Evolutionary conservation across 2,113 vertebrate species (phyloP).

Genomic region (Stegostoma tigrinum): DNA sequence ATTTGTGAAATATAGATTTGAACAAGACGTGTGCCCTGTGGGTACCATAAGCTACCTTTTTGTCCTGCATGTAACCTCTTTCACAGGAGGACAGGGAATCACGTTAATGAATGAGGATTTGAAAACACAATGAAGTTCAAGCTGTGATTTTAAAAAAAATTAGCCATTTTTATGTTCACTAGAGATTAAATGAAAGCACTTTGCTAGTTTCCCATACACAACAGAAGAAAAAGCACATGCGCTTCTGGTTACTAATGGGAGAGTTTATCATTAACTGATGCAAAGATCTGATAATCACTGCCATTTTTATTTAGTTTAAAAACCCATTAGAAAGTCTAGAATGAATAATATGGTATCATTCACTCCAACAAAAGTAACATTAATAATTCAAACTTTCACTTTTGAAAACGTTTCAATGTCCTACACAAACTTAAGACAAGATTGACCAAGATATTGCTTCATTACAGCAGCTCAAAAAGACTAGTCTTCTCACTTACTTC

Average conservation of each 20-base stretch:
- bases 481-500: not conserved
- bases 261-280: not conserved
- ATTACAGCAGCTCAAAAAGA: no score
- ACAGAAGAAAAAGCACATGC: not conserved
- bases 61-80: not conserved
- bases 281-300: not conserved
- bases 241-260: not conserved
- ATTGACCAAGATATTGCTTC: not conserved
- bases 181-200: conserved; percentile 23
- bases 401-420: no score
- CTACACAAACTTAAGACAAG: not conserved
- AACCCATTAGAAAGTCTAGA: conserved; percentile 10
- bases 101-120: not conserved
- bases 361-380: not conserved
- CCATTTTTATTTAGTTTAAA: conserved; percentile 7
- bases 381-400: not conserved
- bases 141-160: not conserved
- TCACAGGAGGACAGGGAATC: not conserved
- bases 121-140: conserved; percentile 9
- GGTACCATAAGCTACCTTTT: not conserved
- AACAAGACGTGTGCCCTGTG: not conserved
- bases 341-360: not conserved
- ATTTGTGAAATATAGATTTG: not conserved
- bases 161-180: not conserved
- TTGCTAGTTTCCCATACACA: conserved; percentile 1